A percentile compares a stretch with the other conserved stretches of the same genome.
Evolutionary conservation across 2,113 vertebrate species (phyloP).

Genomic region (Spilogale gracilis): DNA sequence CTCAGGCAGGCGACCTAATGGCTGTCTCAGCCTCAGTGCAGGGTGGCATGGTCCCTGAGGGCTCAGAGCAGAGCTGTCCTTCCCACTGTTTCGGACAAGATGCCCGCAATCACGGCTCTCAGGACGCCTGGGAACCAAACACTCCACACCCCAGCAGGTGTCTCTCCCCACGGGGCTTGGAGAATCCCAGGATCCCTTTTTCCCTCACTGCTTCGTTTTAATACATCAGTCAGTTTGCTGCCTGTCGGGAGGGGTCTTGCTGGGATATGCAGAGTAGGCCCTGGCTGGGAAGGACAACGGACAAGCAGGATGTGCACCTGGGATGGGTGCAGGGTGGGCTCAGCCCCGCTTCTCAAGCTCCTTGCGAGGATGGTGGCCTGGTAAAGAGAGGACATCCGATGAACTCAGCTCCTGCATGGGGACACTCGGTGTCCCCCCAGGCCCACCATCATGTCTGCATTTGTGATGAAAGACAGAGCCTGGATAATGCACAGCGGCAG

Average conservation of each 20-base stretch:
- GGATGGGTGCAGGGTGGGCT: not conserved
- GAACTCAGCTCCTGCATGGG: not conserved
- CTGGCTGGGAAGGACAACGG: constrained; percentile 21
- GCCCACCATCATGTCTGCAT: rapidly evolving
- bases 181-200: not conserved
- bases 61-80: not conserved
- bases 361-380: not conserved
- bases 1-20: not conserved
- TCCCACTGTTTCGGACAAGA: not conserved
- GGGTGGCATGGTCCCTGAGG: not conserved
- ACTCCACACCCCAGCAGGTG: rapidly evolving
- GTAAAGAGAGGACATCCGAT: not conserved
- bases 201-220: not conserved
- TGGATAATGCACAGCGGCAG: too few relatives aligned
- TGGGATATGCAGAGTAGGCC: not conserved
- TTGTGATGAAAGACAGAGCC: not conserved
- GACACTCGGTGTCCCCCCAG: rapidly evolving
- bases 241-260: not conserved
- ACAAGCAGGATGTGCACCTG: not conserved
- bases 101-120: not conserved
- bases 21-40: too few relatives aligned
- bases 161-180: rapidly evolving
- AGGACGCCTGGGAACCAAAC: not conserved
- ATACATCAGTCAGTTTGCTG: not conserved
- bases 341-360: not conserved